These are phyloP conservation scores for Oreotrochilus melanogaster DNA, from an alignment of 2,113 vertebrate species.

Conservation along the genomic window DNA sequence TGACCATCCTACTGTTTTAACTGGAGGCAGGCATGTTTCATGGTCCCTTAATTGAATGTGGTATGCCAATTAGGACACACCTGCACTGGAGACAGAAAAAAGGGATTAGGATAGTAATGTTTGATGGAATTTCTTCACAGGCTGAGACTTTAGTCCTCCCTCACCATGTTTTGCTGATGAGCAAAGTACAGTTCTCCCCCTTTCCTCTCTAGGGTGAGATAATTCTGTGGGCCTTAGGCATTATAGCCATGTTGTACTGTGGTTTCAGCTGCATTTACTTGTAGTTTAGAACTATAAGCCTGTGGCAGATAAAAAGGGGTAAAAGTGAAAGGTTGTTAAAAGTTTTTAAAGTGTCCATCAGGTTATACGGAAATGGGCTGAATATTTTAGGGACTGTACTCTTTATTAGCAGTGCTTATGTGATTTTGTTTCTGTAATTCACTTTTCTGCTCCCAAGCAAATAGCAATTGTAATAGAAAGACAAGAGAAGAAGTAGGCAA, in stretches of 20 bases:
- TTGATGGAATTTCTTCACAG: neutral
- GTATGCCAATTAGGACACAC: neutral
- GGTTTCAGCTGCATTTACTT: neutral
- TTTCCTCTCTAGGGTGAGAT: neutral
- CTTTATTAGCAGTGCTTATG: neutral
- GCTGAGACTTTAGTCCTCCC: neutral
- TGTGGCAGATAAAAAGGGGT: neutral
- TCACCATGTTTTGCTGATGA: neutral
- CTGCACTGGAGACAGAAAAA: neutral
- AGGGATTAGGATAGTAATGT: neutral
- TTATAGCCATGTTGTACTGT: neutral
- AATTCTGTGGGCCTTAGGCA: neutral
- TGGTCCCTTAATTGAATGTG: neutral
- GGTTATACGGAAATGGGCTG: neutral
- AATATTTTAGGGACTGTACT: neutral
- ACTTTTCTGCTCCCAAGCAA: neutral
- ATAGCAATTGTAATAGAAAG: neutral
- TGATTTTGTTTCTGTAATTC: neutral
- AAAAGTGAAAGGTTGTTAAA: no score
- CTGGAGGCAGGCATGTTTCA: neutral
- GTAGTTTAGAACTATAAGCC: neutral
- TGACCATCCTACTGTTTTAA: neutral
- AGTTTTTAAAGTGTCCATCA: neutral
- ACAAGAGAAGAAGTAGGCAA: neutral
- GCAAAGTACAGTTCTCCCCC: neutral